Evolutionary conservation across 2,113 vertebrate species (phyloP).

Genomic region (Pygoscelis adeliae): DNA sequence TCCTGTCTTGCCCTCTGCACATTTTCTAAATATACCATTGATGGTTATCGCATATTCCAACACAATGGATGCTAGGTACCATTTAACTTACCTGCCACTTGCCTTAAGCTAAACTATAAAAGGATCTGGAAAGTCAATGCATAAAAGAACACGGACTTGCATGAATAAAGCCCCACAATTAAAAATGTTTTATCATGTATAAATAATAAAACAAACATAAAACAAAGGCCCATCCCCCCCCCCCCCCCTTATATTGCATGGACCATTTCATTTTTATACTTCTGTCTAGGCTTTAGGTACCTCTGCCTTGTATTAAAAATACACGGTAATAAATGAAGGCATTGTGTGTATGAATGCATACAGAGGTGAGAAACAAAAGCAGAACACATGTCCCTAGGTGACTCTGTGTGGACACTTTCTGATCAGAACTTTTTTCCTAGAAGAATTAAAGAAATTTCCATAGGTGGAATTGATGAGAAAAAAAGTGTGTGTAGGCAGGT

Average conservation of each 20-base stretch:
- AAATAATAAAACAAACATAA: neutral
- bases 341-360: neutral
- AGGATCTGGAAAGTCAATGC: neutral
- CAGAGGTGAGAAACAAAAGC: neutral
- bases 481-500: neutral
- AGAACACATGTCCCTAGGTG: neutral
- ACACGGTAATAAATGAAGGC: neutral
- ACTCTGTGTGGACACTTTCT: neutral
- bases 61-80: neutral
- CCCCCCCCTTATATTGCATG: accelerated
- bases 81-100: neutral
- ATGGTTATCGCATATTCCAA: neutral
- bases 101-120: neutral
- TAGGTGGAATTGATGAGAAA: neutral
- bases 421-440: neutral
- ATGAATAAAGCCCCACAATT: neutral
- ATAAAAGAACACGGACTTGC: neutral
- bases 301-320: neutral
- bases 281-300: neutral
- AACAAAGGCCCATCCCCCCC: neutral
- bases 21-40: conserved; percentile 23
- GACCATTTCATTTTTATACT: neutral
- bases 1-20: conserved; percentile 3
- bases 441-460: neutral
- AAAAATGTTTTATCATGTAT: neutral